A percentile compares a stretch with the other conserved stretches of the same genome.
phyloP scores from a whole-genome alignment of 2,888 invertebrate species.

The Mesochorus sp. region DNA sequence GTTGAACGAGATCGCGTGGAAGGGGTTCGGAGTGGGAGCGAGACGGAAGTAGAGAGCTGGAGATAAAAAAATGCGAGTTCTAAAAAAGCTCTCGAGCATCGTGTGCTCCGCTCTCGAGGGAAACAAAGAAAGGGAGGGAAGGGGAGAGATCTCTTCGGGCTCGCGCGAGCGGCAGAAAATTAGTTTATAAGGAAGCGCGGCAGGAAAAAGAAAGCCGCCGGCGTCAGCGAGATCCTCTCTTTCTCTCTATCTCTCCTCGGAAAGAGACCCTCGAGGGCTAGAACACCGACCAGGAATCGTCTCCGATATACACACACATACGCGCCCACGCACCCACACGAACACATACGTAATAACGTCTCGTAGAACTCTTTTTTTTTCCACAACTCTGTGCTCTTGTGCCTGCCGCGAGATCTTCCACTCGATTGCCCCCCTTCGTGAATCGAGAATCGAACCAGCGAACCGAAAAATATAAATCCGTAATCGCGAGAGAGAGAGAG shows the following conservation, averaged over 20 bases:
- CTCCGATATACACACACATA: not conserved
- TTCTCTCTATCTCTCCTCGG: not conserved
- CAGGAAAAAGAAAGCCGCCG: slow-evolving; percentile 62
- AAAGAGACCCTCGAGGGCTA: slow-evolving; percentile 40
- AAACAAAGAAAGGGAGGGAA: slow-evolving; percentile 27
- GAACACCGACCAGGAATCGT: slow-evolving; percentile 56
- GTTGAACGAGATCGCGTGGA: slow-evolving; percentile 73
- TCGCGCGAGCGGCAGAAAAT: slow-evolving; percentile 74
- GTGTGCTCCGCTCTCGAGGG: slow-evolving; percentile 42
- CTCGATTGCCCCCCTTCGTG: slow-evolving; percentile 59
- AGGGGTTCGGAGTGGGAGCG: slow-evolving; percentile 35
- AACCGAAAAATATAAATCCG: slow-evolving; percentile 65
- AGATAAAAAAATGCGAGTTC: slow-evolving; percentile 16
- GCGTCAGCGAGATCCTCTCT: slow-evolving; percentile 29
- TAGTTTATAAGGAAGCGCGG: slow-evolving; percentile 81
- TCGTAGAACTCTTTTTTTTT: slow-evolving; percentile 31
- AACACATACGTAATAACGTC: slow-evolving; percentile 23
- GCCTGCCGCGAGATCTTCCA: slow-evolving; percentile 55
- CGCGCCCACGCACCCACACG: slow-evolving; percentile 1
- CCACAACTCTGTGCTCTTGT: slow-evolving; percentile 17
- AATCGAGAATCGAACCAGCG: slow-evolving; percentile 63
- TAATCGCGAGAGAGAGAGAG: slow-evolving; percentile 46
- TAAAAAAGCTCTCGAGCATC: slow-evolving; percentile 35
- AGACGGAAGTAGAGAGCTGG: slow-evolving; percentile 44
- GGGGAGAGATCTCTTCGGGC: slow-evolving; percentile 59